Evolutionary conservation across 2,888 invertebrate genomes (phyloP), one percentile per base, ranked within the genome.

Genomic region (Drosophila gaucha): DNA sequence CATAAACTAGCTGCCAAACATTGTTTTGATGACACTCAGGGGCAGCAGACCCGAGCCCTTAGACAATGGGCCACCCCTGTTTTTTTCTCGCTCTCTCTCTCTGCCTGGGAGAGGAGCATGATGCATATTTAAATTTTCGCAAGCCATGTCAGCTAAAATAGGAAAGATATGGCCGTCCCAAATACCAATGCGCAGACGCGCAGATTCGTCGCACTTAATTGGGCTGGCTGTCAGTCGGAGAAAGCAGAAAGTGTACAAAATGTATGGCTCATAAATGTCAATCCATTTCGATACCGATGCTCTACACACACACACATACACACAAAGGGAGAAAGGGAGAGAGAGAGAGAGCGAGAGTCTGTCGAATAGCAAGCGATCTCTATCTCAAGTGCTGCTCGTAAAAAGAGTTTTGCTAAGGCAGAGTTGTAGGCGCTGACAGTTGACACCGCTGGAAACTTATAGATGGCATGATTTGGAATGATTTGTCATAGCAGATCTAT

Each of bases 11-110:
- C 78, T 67, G 78, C 56, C 78, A 83, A 84, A 84, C 83, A 85
- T 82, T 84, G 84, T 84, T 88, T 79, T 84, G 84, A 84, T 84
- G 84, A 84, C 83, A 86, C 84, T 88, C 74, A 78, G 88, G 83
- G 88, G 63, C 83, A 87, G 73, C 62, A 46, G 44, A 28, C 43
- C 36, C 16, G 33, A 35, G 59, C 46, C 36, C 46, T 31, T 35
- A 16, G 36, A 74, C 56, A 65, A 66, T 36, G 41, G 57, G 33
- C 78, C 74, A 71, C 78, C 78, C 69, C 62, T 68, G 58, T 39
- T 44, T 8, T 20, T 46, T 44, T 44, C 24, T 46, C 31, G 20
- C 16, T 14, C 10, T 44, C 18, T 50, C 18, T 2, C 3, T 31
- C 5, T 9, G 30, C 41, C 57, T 55, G 66, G 20, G 54, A 63